Evolutionary conservation across 2,797 vertebrate genomes (phyloP).

Genomic region (Intellagama lesueurii): DNA sequence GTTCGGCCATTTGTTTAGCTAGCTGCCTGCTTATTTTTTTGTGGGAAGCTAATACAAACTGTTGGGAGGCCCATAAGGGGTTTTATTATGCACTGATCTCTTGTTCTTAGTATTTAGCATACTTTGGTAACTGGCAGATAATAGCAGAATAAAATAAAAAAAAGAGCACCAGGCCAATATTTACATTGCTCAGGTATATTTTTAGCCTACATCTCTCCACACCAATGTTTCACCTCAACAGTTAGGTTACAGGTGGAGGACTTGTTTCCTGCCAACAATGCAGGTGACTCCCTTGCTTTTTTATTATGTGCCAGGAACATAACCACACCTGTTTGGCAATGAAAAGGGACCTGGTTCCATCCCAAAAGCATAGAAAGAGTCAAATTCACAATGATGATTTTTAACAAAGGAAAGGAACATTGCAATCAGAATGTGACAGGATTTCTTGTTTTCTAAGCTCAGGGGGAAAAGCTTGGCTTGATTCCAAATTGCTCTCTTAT

Average conservation of each 20-base stretch:
- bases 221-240: slow-evolving; percentile 61
- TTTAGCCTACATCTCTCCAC: slow-evolving; percentile 45
- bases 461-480: slow-evolving; percentile 50
- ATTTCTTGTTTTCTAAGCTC: slow-evolving; percentile 56
- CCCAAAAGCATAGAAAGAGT: slow-evolving; percentile 63
- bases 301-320: slow-evolving; percentile 70
- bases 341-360: slow-evolving; percentile 53
- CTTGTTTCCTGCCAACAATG: slow-evolving; percentile 59
- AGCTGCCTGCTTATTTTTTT: slow-evolving; percentile 48
- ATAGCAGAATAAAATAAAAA: slow-evolving; percentile 43
- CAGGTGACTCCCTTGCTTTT: slow-evolving; percentile 67
- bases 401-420: slow-evolving; percentile 63
- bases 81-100: slow-evolving; percentile 45
- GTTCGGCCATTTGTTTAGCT: slow-evolving; percentile 54
- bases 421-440: slow-evolving; percentile 62
- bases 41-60: slow-evolving; percentile 57
- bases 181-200: slow-evolving; percentile 47
- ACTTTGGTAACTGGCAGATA: slow-evolving; percentile 46
- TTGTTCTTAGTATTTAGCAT: slow-evolving; percentile 55
- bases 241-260: slow-evolving; percentile 39
- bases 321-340: slow-evolving; percentile 68
- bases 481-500: slow-evolving; percentile 57
- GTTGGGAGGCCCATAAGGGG: slow-evolving; percentile 42
- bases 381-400: slow-evolving; percentile 53
- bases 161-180: slow-evolving; percentile 42